phyloP scores from a whole-genome alignment of 2,797 vertebrate species.

The Diplodus sargus region DNA sequence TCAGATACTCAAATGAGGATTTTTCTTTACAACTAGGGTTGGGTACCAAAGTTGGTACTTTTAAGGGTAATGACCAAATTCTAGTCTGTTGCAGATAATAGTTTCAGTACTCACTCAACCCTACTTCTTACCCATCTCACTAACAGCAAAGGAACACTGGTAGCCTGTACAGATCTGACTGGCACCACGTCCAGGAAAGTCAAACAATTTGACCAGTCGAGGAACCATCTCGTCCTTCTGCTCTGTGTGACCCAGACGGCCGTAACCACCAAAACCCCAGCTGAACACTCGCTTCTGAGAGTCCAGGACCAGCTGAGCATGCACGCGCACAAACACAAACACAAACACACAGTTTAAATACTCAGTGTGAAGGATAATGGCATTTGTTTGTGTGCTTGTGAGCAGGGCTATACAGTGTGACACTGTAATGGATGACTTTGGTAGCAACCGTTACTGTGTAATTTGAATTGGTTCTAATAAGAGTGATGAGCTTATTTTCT shows the following conservation, averaged over 20 bases:
- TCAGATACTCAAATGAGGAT: too few species aligned
- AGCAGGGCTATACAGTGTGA: too few species aligned
- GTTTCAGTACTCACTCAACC: too few species aligned
- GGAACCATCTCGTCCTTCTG: slow-evolving; percentile 99
- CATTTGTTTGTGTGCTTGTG: background rate
- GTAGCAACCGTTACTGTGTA: too few species aligned
- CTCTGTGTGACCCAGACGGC: slow-evolving; percentile 94
- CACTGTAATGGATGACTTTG: too few species aligned
- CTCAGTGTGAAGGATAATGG: background rate
- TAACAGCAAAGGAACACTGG: slow-evolving; percentile 95
- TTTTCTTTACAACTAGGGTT: too few species aligned
- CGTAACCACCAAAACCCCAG: slow-evolving; percentile 97
- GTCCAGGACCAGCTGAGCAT: slow-evolving; percentile 90
- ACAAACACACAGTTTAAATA: background rate
- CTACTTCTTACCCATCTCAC: slow-evolving; percentile 88
- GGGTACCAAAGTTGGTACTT: too few species aligned
- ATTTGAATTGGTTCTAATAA: too few species aligned
- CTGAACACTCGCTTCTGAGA: slow-evolving; percentile 97
- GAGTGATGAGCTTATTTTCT: slow-evolving; percentile 44
- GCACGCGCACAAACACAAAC: background rate
- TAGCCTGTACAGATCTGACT: slow-evolving; percentile 92
- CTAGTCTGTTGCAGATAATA: too few species aligned
- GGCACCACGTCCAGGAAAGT: slow-evolving; percentile 94
- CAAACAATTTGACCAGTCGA: slow-evolving; percentile 94
- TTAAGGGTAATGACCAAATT: too few species aligned